Evolutionary conservation across 2,113 vertebrate genomes (phyloP).

Genomic region (pig (Sus scrofa)): DNA sequence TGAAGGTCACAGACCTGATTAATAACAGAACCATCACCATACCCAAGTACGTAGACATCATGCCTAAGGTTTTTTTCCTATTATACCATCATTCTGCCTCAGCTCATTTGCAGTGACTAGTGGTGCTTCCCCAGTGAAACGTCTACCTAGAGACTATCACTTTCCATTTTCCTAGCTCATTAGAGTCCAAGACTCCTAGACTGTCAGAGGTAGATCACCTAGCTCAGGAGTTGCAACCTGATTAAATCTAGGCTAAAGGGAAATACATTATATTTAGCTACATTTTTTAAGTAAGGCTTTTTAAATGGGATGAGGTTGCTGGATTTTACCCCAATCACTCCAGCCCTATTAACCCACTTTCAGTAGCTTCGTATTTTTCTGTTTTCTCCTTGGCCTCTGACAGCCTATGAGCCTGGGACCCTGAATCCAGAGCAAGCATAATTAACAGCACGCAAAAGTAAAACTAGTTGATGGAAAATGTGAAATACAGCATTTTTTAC

Average conservation of each 20-base stretch:
- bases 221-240: neutral
- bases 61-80: neutral
- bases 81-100: neutral
- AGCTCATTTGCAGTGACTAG: neutral
- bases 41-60: neutral
- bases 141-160: neutral
- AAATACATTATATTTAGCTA: constrained; percentile 30
- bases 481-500: neutral
- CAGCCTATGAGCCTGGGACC: neutral
- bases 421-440: constrained; percentile 9
- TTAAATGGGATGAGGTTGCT: neutral
- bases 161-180: neutral
- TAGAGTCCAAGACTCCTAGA: neutral
- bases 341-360: neutral
- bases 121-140: constrained; percentile 16
- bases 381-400: neutral
- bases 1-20: neutral
- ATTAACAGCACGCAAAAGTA: constrained; percentile 2
- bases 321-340: neutral
- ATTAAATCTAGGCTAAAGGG: neutral
- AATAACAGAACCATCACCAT: neutral
- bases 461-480: constrained; percentile 29
- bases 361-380: neutral
- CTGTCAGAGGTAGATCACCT: neutral
- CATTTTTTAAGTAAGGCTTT: neutral